A percentile compares a stretch with the other conserved stretches of the same genome.
phyloP scores from a whole-genome alignment of 2,113 vertebrate genomes.

The Columba janthina region DNA sequence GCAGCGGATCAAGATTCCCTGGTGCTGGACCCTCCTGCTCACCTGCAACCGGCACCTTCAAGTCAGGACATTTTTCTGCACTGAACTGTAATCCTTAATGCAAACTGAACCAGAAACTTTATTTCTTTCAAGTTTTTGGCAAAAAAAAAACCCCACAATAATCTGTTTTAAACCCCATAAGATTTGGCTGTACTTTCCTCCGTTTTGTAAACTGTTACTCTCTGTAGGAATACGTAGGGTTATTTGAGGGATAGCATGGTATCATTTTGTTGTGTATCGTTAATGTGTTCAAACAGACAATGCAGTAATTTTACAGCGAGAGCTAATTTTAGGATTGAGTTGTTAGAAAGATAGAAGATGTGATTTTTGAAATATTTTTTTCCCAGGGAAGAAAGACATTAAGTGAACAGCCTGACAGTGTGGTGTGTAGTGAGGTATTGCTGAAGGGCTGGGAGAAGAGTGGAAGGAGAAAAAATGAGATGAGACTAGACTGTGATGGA shows the following conservation, averaged over 20 bases:
- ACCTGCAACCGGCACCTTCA: not conserved
- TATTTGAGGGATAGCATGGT: not conserved
- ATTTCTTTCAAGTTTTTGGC: not conserved
- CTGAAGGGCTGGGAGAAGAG: not conserved
- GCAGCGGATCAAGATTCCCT: not conserved
- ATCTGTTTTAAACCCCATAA: not conserved
- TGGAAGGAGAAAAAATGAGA: not conserved
- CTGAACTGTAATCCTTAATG: not conserved
- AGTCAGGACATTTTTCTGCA: not conserved
- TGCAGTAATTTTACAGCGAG: not conserved
- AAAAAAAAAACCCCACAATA: not conserved
- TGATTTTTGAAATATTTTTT: not conserved
- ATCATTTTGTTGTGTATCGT: not conserved
- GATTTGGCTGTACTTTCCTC: not conserved
- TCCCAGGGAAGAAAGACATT: not conserved
- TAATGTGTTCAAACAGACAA: not conserved
- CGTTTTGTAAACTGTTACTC: not conserved
- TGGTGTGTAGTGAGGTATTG: not conserved
- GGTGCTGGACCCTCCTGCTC: not conserved
- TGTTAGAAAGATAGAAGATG: not conserved
- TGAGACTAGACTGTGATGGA: not conserved
- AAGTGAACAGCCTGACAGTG: not conserved
- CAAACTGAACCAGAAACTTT: not conserved
- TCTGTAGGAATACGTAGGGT: not conserved
- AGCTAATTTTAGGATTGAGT: not conserved